Evolutionary conservation across 1,140 invertebrate genomes (phyloP).

Genomic region (Aethina tumida): DNA sequence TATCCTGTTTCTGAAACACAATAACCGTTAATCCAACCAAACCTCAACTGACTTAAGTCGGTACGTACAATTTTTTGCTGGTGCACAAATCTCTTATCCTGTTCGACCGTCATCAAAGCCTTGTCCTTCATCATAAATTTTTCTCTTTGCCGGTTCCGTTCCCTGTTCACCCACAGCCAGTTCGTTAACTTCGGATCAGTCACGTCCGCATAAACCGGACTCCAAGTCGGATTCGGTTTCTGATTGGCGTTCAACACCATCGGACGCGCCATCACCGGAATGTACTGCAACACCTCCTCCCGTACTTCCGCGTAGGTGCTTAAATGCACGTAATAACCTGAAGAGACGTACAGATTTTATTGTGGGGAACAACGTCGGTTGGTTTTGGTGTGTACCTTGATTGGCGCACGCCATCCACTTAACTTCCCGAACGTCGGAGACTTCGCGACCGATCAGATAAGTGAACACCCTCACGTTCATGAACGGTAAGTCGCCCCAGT

Average conservation of each 20-base stretch:
- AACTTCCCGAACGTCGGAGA: slow-evolving; percentile 50
- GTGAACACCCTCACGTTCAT: slow-evolving; percentile 77
- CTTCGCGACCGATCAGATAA: slow-evolving; percentile 61
- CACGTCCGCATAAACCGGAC: slow-evolving; percentile 64
- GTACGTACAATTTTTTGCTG: slow-evolving; percentile 36
- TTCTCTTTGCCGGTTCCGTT: slow-evolving; percentile 49
- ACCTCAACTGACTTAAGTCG: too few relatives aligned
- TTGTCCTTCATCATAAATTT: slow-evolving; percentile 41
- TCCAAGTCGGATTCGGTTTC: slow-evolving; percentile 59
- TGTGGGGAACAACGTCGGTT: neutral
- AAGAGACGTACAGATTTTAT: slow-evolving; percentile 7
- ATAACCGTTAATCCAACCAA: neutral
- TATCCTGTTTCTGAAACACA: slow-evolving; percentile 32
- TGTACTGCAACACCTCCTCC: slow-evolving; percentile 72
- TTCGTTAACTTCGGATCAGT: slow-evolving; percentile 63
- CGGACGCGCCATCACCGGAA: slow-evolving; percentile 68
- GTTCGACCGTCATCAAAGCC: slow-evolving; percentile 37
- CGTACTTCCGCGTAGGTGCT: slow-evolving; percentile 74
- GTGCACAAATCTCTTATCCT: slow-evolving; percentile 40
- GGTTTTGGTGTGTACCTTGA: slow-evolving; percentile 32
- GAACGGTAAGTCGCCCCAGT: slow-evolving; percentile 49
- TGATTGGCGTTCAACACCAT: slow-evolving; percentile 52
- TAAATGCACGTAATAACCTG: slow-evolving; percentile 73
- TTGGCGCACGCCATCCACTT: slow-evolving; percentile 87
- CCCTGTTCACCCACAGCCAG: slow-evolving; percentile 58